These are phyloP conservation scores for Plebejus argus DNA, from an alignment of 2,888 invertebrate genomes.

Conservation along the genomic window DNA sequence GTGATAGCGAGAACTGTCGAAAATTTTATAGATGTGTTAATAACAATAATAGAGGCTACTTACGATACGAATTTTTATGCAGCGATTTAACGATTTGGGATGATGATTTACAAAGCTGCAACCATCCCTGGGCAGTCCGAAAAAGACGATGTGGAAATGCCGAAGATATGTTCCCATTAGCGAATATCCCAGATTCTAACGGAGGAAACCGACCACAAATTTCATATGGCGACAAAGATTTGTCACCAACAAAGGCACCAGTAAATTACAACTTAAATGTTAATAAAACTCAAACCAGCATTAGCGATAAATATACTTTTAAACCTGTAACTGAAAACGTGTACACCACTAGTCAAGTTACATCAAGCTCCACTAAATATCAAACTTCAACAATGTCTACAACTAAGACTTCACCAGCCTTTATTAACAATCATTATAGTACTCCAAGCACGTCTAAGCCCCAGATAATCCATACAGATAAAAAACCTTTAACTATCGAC, in stretches of 20 bases:
- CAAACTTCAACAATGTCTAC: not conserved
- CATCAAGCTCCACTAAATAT: not conserved
- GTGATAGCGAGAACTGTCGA: conserved; percentile 85
- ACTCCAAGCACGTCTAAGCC: not conserved
- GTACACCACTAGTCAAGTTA: not conserved
- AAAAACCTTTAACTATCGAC: not conserved
- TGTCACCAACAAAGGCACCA: not conserved
- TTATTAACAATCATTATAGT: not conserved
- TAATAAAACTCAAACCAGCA: conserved; percentile 12
- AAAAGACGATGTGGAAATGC: conserved; percentile 58
- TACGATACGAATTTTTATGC: conserved; percentile 87
- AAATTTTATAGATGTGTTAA: conserved; percentile 90
- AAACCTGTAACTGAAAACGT: not conserved
- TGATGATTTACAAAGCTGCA: conserved; percentile 85
- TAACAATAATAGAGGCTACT: conserved; percentile 82
- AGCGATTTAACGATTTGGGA: conserved; percentile 91
- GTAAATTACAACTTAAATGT: not conserved
- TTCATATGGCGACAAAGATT: conserved; percentile 25
- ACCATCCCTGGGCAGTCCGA: conserved; percentile 84
- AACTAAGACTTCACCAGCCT: not conserved
- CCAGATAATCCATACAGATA: not conserved
- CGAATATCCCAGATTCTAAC: not conserved
- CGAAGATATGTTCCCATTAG: conserved; percentile 1
- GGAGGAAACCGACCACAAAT: not conserved
- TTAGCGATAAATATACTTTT: not conserved